These are phyloP conservation scores for Cyprinus carpio DNA, from an alignment of 2,113 vertebrate genomes.

Conservation along the genomic window DNA sequence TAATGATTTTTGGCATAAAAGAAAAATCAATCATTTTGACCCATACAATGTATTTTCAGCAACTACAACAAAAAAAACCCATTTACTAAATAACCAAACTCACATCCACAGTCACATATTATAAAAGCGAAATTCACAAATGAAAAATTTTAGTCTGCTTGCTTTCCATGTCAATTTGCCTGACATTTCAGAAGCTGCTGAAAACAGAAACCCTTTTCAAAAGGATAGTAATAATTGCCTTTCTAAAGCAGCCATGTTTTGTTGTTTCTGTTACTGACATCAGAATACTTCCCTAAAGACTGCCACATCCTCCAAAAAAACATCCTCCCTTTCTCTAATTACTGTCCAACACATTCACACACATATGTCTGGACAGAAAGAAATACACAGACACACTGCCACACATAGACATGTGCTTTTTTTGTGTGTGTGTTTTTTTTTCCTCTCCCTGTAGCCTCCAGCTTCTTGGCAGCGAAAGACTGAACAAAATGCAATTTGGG, in stretches of 20 bases:
- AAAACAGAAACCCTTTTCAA: not conserved
- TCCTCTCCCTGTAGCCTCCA: not conserved
- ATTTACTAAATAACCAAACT: no score
- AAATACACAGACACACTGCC: not conserved
- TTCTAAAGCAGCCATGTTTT: not conserved
- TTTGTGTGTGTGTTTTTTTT: no score
- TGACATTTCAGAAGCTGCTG: not conserved
- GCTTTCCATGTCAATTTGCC: not conserved
- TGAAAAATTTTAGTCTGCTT: not conserved
- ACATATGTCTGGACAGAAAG: not conserved
- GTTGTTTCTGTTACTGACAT: not conserved
- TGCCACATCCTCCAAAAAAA: conserved; percentile 24
- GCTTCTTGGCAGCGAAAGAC: not conserved
- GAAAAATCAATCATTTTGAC: no score
- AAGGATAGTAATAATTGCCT: not conserved
- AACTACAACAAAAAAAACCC: no score
- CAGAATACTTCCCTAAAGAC: conserved; percentile 1
- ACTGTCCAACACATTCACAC: not conserved
- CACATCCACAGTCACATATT: no score
- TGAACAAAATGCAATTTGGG: conserved; percentile 2
- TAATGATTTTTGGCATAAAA: no score
- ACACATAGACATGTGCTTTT: not conserved
- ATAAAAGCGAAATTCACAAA: not conserved
- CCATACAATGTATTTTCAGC: no score
- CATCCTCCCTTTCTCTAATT: conserved; percentile 18